These are phyloP conservation scores for Willisornis vidua DNA, from an alignment of 2,113 vertebrate genomes.

Conservation along the genomic window DNA sequence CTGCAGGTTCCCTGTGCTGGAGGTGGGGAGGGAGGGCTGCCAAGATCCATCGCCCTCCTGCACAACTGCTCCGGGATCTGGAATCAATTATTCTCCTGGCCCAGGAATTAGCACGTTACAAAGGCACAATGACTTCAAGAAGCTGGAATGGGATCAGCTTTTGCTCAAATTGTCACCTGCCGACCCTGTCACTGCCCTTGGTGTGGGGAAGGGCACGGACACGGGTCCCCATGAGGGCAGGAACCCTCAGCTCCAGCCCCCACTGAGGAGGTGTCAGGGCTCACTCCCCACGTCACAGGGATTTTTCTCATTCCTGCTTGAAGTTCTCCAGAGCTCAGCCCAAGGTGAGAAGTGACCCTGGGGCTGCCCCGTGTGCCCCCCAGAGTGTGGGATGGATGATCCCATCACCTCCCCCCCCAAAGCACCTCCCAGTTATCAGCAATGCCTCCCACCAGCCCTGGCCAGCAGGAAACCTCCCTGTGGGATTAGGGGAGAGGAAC, in stretches of 20 bases:
- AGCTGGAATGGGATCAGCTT: conserved; percentile 14
- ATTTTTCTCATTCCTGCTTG: conserved; percentile 7
- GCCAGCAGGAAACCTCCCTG: background rate
- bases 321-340: conserved; percentile 32
- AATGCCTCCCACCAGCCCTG: rapidly evolving
- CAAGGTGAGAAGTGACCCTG: background rate
- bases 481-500: background rate
- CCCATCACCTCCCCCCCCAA: background rate
- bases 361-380: background rate
- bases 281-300: background rate
- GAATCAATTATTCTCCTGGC: conserved; percentile 16
- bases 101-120: conserved; percentile 41
- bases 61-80: background rate
- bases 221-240: background rate
- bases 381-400: rapidly evolving
- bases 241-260: background rate
- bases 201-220: background rate
- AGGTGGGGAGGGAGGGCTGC: conserved; percentile 27
- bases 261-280: background rate
- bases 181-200: background rate
- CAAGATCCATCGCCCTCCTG: background rate
- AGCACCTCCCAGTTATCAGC: background rate
- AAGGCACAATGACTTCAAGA: conserved; percentile 34
- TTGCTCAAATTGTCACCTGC: conserved; percentile 46
- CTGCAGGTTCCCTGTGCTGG: background rate